A percentile compares a stretch with the other conserved stretches of the same genome.
phyloP scores from a whole-genome alignment of 1,140 invertebrate species.

The Zeugodacus cucurbitae region DNA sequence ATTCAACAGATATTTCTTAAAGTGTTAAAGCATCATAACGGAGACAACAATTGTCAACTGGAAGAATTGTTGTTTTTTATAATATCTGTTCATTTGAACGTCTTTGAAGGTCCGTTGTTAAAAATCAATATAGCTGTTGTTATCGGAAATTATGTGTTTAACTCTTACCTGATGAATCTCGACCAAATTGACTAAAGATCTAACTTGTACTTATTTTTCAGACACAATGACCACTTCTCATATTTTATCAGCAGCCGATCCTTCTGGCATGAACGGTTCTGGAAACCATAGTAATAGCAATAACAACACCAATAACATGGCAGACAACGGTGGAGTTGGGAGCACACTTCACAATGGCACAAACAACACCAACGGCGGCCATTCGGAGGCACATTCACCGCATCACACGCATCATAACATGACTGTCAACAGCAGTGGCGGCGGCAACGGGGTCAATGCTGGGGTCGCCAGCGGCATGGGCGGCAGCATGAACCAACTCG shows the following conservation, averaged over 20 bases:
- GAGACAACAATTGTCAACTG: too few species aligned
- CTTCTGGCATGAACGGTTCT: constrained; percentile 67
- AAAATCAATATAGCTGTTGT: too few species aligned
- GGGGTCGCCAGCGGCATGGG: constrained; percentile 42
- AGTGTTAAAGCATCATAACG: too few species aligned
- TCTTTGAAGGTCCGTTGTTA: too few species aligned
- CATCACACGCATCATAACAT: constrained; percentile 53
- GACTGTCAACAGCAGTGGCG: constrained; percentile 44
- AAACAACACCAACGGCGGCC: background rate
- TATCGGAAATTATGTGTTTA: too few species aligned
- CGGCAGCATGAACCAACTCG: constrained; percentile 48
- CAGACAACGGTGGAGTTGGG: background rate
- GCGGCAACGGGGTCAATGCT: background rate
- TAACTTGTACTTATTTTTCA: too few species aligned
- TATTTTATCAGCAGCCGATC: constrained; percentile 76
- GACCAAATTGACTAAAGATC: too few species aligned
- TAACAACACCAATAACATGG: background rate
- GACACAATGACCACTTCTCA: constrained; percentile 69
- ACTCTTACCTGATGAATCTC: too few species aligned
- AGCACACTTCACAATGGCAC: background rate
- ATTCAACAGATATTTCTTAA: too few species aligned
- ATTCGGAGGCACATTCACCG: constrained; percentile 47
- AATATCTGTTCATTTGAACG: too few species aligned
- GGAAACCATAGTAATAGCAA: constrained; percentile 29
- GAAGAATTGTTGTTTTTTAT: too few species aligned